Percentiles rank a stretch among this genome's conserved stretches.
These are phyloP conservation scores for Tanypteryx hageni DNA, from an alignment of 2,888 invertebrate genomes.

Conservation along the genomic window DNA sequence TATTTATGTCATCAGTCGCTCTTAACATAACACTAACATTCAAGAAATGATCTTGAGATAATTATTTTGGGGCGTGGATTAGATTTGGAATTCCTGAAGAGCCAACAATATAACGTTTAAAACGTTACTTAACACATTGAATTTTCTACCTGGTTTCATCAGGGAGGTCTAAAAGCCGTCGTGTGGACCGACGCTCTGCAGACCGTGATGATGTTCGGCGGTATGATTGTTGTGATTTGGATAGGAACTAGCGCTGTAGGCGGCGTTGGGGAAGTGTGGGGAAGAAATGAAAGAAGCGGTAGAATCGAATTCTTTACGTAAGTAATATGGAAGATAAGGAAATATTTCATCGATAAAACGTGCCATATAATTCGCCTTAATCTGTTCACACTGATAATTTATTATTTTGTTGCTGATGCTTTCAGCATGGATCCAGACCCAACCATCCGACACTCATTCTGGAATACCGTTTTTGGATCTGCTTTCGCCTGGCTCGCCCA, in stretches of 20 bases:
- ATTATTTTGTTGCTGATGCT: not conserved
- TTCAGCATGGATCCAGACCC: constrained; percentile 43
- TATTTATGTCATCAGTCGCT: too few relatives aligned
- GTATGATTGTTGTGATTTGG: constrained; percentile 81
- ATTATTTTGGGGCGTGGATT: too few relatives aligned
- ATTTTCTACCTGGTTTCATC: constrained; percentile 71
- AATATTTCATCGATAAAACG: not conserved
- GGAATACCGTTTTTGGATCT: constrained; percentile 15
- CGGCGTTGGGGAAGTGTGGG: constrained; percentile 81
- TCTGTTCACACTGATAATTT: not conserved
- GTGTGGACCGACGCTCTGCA: constrained; percentile 90
- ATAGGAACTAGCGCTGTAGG: constrained; percentile 83
- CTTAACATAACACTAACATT: too few relatives aligned
- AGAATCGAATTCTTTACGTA: constrained; percentile 87
- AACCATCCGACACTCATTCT: constrained; percentile 15
- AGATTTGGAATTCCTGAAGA: too few relatives aligned
- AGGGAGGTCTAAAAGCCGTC: constrained; percentile 88
- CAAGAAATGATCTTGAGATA: not conserved
- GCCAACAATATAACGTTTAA: too few relatives aligned
- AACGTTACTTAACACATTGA: too few relatives aligned
- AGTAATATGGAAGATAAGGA: constrained; percentile 68
- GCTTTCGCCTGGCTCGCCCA: not conserved
- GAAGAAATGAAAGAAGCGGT: constrained; percentile 79
- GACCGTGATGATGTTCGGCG: constrained; percentile 85
- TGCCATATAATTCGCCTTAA: not conserved